Evolutionary conservation across 2,888 invertebrate species (phyloP), one percentile per base, ranked within the genome.

Genomic region (Cerastoderma edule): DNA sequence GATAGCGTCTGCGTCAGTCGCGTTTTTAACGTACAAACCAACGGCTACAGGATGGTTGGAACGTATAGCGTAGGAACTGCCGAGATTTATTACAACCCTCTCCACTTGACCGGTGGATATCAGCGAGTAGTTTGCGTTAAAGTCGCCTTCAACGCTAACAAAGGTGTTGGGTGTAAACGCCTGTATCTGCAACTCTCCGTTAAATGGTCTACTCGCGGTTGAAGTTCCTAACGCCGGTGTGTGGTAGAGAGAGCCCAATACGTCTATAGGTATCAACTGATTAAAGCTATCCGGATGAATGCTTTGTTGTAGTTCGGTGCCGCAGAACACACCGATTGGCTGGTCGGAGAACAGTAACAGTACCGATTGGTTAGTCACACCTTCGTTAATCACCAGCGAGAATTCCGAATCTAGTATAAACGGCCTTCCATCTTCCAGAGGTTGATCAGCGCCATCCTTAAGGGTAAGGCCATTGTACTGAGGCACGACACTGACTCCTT

Each of bases 161-260:
- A 71, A 64, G 1, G 71, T 75, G 46, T 75, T 75, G 64, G 67
- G 71, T 19, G 56, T 44, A 27, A 67, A 63, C 1, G 75, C 35
- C 2, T 67, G 30, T 5, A 71, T 22, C 13, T 66, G 28, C 1
- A 75, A n/a, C n/a, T 67, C 50, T 19, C 67, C 75, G 13, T 71
- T 63, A 53, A 71, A 67, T n/a, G 56, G 54, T 16, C 53, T 54
- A 46, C 30, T 60, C 22, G 44, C n/a, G 1, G n/a, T 22, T 8
- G 32, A n/a, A 2, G 46, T 16, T 0, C 54, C 73, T 5, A 73
- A 50, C 8, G 67, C 60, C 22, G 73, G 73, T n/a, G 68, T 54
- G 6, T 24, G n/a, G 35, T 73, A 73, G 16, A 54, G 32, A 1
- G 44, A 64, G 22, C 67, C 64, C 73, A 67, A 73, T 0, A 44